Percentiles rank a stretch among this genome's conserved stretches.
phyloP scores from a whole-genome alignment of 2,888 invertebrate genomes.

The Epiblema foenella region DNA sequence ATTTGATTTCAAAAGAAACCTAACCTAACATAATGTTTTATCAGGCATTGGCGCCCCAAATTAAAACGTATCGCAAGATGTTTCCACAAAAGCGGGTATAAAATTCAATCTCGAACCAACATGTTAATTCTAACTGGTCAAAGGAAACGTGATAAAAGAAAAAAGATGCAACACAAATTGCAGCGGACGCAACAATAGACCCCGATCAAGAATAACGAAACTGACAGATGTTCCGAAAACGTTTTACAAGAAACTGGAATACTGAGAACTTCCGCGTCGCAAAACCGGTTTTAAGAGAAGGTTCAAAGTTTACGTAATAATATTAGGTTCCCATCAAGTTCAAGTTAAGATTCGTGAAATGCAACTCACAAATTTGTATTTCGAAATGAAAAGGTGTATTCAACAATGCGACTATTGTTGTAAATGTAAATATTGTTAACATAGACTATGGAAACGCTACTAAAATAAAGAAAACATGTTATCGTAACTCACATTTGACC shows the following conservation, averaged over 20 bases:
- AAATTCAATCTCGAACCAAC: conserved; percentile 30
- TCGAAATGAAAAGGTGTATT: conserved; percentile 8
- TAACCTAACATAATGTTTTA: no score
- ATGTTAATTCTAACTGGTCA: conserved; percentile 35
- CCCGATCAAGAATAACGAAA: conserved; percentile 57
- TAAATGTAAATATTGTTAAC: conserved; percentile 7
- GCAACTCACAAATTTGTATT: conserved; percentile 5
- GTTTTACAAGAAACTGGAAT: conserved; percentile 71
- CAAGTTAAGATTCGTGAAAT: conserved; percentile 47
- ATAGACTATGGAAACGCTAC: not conserved
- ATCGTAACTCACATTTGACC: conserved; percentile 7
- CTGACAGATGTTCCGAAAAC: conserved; percentile 63
- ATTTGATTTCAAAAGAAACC: no score
- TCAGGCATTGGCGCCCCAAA: conserved; percentile 10
- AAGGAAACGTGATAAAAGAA: conserved; percentile 36
- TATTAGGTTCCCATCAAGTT: conserved; percentile 52
- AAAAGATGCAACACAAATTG: conserved; percentile 42
- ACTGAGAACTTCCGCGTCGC: conserved; percentile 75
- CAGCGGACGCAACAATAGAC: conserved; percentile 54
- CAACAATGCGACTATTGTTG: conserved; percentile 8
- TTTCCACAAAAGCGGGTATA: conserved; percentile 26
- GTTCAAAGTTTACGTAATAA: conserved; percentile 51
- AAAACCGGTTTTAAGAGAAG: conserved; percentile 63
- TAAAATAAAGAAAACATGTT: conserved; percentile 16
- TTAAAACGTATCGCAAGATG: conserved; percentile 19